These are phyloP conservation scores for Brevimyrus niger DNA, from an alignment of 2,113 vertebrate species.

Conservation along the genomic window DNA sequence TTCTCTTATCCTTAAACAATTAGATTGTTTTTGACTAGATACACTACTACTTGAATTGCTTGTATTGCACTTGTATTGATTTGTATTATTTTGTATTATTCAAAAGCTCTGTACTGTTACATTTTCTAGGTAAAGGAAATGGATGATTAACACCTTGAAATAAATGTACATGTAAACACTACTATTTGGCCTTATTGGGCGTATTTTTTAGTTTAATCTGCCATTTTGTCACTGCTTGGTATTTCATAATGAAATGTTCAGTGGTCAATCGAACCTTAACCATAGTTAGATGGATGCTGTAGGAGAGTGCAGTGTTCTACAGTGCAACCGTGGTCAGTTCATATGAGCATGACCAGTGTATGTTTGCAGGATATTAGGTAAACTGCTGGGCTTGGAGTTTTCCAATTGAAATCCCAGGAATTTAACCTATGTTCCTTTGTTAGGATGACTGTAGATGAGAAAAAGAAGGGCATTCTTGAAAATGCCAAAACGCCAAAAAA, in stretches of 20 bases:
- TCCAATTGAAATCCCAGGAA: background rate
- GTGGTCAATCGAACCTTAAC: background rate
- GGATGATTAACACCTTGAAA: conserved; percentile 9
- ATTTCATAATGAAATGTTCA: background rate
- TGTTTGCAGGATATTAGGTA: background rate
- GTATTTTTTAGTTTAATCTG: background rate
- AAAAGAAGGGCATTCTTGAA: background rate
- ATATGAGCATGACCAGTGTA: background rate
- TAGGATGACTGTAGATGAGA: background rate
- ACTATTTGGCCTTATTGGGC: background rate
- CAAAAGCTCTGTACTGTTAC: conserved; percentile 5
- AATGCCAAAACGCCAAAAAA: background rate
- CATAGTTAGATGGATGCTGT: background rate
- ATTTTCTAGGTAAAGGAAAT: conserved; percentile 19
- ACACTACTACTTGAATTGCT: conserved; percentile 18
- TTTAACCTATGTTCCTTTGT: background rate
- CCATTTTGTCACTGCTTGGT: background rate
- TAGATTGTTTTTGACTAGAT: conserved; percentile 7
- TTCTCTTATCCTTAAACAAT: background rate
- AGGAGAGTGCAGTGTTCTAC: background rate
- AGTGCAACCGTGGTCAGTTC: background rate
- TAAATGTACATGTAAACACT: conserved; percentile 1
- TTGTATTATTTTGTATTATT: conserved; percentile 15
- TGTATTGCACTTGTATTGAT: conserved; percentile 17
- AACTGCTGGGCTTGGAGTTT: background rate